Percentiles rank a stretch among this genome's conserved stretches.
Evolutionary conservation across 2,888 invertebrate species (phyloP).

Genomic region (Drosophila neutralis): DNA sequence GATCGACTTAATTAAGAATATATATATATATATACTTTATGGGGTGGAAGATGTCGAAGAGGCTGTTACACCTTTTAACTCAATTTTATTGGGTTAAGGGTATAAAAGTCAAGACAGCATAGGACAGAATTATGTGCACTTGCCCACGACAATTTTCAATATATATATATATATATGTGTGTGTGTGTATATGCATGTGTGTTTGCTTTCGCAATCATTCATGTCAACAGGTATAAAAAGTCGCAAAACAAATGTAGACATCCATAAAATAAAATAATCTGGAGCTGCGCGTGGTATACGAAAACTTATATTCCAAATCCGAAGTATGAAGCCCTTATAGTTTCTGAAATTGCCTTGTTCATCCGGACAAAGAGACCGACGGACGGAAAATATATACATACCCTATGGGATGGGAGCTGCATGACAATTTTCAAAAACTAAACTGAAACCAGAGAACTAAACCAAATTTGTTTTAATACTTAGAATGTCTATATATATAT

Average conservation of each 20-base stretch:
- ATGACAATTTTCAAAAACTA: not conserved
- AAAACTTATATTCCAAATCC: not conserved
- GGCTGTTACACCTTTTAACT: not conserved
- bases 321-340: not conserved
- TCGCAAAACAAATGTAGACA: not conserved
- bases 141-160: not conserved
- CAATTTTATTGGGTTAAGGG: not conserved
- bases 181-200: not conserved
- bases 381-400: not conserved
- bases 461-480: not conserved
- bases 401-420: not conserved
- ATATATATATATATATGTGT: not conserved
- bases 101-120: not conserved
- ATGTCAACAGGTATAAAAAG: not conserved
- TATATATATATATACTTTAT: not conserved
- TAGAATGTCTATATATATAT: not conserved
- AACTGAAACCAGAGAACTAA: not conserved
- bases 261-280: not conserved
- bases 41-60: not conserved
- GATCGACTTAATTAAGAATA: too few relatives aligned
- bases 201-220: not conserved
- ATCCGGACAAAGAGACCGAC: not conserved
- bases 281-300: not conserved
- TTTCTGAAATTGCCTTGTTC: not conserved
- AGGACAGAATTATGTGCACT: not conserved